A percentile compares a stretch with the other conserved stretches of the same genome.
Conservation (phyloP, 2,113 vertebrate genomes). For the Myotis lucifugus region DNA sequence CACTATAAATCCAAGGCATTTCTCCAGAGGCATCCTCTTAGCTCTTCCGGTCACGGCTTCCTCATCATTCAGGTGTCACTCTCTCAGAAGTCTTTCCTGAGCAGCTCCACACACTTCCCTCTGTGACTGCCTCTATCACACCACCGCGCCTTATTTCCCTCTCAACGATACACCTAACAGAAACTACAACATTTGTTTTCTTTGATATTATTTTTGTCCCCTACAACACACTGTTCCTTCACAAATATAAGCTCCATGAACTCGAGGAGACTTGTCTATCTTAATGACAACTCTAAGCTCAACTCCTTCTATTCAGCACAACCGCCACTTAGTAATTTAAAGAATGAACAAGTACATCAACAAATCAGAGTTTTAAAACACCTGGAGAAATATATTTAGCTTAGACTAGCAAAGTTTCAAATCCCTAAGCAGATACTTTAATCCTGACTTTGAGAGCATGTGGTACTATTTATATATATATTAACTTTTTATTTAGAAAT, state of each 20-base stretch:
- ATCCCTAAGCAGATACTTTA: background rate
- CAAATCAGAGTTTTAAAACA: background rate
- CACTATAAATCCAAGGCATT: background rate
- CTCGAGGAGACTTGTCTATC: background rate
- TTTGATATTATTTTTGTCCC: background rate
- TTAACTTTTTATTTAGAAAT: constrained; percentile 23
- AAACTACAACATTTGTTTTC: background rate
- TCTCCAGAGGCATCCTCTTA: background rate
- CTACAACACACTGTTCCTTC: background rate
- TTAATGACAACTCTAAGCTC: background rate
- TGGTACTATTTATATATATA: background rate
- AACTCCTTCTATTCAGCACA: background rate
- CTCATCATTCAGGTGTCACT: background rate
- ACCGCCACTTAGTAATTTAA: background rate
- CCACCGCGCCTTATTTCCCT: background rate
- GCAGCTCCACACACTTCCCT: background rate
- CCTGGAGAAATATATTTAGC: background rate
- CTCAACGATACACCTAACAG: background rate
- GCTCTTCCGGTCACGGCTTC: background rate
- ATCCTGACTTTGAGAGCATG: background rate
- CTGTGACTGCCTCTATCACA: background rate
- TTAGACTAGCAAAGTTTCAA: background rate
- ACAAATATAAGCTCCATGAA: background rate
- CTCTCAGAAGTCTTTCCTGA: background rate
- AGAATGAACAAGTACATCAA: background rate